Evolutionary conservation across 2,888 invertebrate genomes (phyloP).

Genomic region (Sphaerophoria taeniata): DNA sequence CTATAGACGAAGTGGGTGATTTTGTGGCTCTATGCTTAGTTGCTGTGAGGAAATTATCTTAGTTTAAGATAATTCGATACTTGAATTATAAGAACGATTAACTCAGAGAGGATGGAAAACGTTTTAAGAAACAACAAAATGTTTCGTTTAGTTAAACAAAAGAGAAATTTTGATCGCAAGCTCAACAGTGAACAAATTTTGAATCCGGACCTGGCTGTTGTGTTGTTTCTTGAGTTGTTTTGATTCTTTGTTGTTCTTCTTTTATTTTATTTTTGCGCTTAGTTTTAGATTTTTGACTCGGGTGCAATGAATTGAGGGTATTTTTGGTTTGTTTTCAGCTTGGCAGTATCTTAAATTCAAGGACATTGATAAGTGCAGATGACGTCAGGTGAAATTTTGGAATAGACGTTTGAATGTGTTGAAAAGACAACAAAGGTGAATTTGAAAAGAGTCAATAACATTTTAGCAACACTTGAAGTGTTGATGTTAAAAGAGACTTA

Average conservation of each 20-base stretch:
- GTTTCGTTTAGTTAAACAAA: not conserved
- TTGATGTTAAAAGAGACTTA: not conserved
- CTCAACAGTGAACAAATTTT: too few relatives aligned
- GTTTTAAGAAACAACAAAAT: too few relatives aligned
- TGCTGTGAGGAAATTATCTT: too few relatives aligned
- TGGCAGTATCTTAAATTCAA: slow-evolving; percentile 70
- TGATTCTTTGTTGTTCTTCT: slow-evolving; percentile 18
- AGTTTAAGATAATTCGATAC: too few relatives aligned
- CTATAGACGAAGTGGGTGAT: not conserved
- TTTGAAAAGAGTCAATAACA: not conserved
- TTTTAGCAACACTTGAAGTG: not conserved
- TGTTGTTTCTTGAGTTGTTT: slow-evolving; percentile 16
- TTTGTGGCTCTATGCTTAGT: too few relatives aligned
- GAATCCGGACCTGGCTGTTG: slow-evolving; percentile 54
- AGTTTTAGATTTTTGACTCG: slow-evolving; percentile 60
- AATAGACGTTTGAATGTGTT: slow-evolving; percentile 32
- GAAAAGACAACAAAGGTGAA: not conserved
- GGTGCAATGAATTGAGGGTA: slow-evolving; percentile 68
- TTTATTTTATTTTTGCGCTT: not conserved
- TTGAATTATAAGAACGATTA: too few relatives aligned
- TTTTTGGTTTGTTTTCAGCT: slow-evolving; percentile 64
- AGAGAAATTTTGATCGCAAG: not conserved
- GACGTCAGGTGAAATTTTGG: slow-evolving; percentile 61
- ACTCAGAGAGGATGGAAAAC: too few relatives aligned
- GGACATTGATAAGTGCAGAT: slow-evolving; percentile 51